These are phyloP conservation scores for Stenodema calcarata DNA, from an alignment of 2,888 invertebrate species.

Conservation along the genomic window DNA sequence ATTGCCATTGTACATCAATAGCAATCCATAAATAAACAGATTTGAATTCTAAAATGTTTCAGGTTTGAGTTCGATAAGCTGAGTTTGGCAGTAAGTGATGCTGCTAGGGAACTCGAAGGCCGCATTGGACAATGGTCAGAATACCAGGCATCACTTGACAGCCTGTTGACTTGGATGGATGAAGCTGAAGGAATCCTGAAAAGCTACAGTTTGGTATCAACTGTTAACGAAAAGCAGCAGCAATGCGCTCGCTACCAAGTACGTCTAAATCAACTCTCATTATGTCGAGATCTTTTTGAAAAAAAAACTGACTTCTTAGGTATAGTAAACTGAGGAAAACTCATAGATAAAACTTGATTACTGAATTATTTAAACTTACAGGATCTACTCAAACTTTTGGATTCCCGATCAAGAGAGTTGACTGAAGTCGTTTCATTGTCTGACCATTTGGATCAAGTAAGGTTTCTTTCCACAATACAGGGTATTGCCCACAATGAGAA, in stretches of 20 bases:
- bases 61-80: conserved; percentile 86
- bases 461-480: not conserved
- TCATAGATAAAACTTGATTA: not conserved
- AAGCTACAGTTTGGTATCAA: conserved; percentile 82
- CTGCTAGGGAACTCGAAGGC: conserved; percentile 79
- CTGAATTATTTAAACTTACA: conserved; percentile 61
- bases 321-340: not conserved
- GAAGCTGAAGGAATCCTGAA: conserved; percentile 87
- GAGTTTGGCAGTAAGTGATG: conserved; percentile 76
- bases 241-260: conserved; percentile 91
- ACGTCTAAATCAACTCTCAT: conserved; percentile 55
- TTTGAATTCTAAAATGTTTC: conserved; percentile 5
- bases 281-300: not conserved
- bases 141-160: conserved; percentile 84
- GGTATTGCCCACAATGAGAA: no score
- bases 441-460: conserved; percentile 86
- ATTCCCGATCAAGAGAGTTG: conserved; percentile 74
- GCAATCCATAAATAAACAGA: not conserved
- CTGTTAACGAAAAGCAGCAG: conserved; percentile 87
- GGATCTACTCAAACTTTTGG: conserved; percentile 78
- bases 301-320: no score
- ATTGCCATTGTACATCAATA: no score
- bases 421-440: conserved; percentile 76
- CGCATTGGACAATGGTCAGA: conserved; percentile 80
- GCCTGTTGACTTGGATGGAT: conserved; percentile 81